Conservation (phyloP, 2,888 invertebrate species). For the Leuctra nigra region DNA sequence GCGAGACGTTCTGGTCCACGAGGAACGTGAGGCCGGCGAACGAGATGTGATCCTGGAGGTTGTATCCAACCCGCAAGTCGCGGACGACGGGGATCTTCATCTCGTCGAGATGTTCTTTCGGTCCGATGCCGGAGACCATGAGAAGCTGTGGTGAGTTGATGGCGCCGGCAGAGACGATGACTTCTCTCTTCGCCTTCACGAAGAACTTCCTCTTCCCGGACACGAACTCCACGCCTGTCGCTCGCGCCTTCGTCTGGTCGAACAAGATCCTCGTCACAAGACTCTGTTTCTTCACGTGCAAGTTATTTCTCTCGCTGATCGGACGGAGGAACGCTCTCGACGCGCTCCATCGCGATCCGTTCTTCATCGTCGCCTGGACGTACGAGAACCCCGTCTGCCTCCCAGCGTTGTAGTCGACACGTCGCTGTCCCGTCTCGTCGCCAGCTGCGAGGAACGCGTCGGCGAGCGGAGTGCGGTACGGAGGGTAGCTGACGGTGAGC, state of each 20-base stretch:
- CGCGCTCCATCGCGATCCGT: conserved; percentile 60
- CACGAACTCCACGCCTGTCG: conserved; percentile 53
- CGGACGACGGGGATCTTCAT: conserved; percentile 38
- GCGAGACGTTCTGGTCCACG: conserved; percentile 35
- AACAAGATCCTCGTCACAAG: conserved; percentile 64
- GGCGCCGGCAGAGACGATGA: conserved; percentile 69
- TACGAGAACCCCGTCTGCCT: conserved; percentile 54
- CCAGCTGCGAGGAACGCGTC: conserved; percentile 56
- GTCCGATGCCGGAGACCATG: no score
- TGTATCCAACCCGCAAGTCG: conserved; percentile 58
- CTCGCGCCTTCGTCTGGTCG: conserved; percentile 55
- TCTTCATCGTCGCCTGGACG: conserved; percentile 51
- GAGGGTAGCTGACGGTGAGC: conserved; percentile 48
- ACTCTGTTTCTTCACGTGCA: conserved; percentile 53
- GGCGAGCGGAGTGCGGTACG: conserved; percentile 49
- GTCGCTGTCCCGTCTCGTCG: conserved; percentile 51
- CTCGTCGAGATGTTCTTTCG: conserved; percentile 54
- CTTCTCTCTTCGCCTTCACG: conserved; percentile 58
- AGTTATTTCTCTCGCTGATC: conserved; percentile 50
- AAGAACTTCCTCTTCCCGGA: conserved; percentile 39
- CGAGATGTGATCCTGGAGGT: conserved; percentile 62
- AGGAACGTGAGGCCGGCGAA: conserved; percentile 56
- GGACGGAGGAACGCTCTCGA: conserved; percentile 60
- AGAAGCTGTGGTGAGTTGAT: no score
- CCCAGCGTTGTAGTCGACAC: conserved; percentile 57